Conservation (phyloP, 2,113 vertebrate genomes). For the Excalfactoria chinensis region DNA sequence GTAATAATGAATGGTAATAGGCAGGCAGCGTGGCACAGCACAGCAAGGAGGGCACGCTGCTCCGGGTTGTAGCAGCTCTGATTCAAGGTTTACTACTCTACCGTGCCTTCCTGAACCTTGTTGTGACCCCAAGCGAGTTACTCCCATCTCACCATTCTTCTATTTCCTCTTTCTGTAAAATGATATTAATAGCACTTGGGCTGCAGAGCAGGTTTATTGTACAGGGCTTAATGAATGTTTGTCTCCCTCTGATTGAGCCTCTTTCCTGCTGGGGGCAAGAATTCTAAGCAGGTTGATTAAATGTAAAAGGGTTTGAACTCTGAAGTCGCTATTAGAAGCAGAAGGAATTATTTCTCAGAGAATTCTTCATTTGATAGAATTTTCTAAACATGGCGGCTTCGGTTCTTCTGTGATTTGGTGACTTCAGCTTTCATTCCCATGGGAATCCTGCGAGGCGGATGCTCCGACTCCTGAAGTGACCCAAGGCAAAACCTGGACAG, state of each 20-base stretch:
- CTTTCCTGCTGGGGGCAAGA: constrained; percentile 67
- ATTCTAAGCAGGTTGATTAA: constrained; percentile 59
- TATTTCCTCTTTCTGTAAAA: constrained; percentile 74
- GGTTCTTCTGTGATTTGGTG: neutral
- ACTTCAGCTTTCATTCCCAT: neutral
- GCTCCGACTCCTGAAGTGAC: neutral
- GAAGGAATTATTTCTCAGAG: constrained; percentile 12
- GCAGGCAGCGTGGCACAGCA: neutral
- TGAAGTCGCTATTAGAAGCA: constrained; percentile 10
- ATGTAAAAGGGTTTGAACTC: constrained; percentile 7
- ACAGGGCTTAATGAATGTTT: constrained; percentile 70
- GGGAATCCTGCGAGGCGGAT: neutral
- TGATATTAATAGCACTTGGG: constrained; percentile 73
- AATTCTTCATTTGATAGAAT: neutral
- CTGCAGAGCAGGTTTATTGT: constrained; percentile 66
- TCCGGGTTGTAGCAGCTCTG: neutral
- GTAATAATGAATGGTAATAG: neutral
- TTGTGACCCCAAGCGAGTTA: constrained; percentile 63
- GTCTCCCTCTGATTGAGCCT: constrained; percentile 60
- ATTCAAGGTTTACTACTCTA: constrained; percentile 37
- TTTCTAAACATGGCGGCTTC: neutral
- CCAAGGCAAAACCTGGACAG: neutral
- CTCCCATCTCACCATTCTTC: constrained; percentile 70
- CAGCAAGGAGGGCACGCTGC: neutral
- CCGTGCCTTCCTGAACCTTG: constrained; percentile 16